phyloP scores from a whole-genome alignment of 92 coral and sea anemone genomes.

The Micromussa lordhowensis region DNA sequence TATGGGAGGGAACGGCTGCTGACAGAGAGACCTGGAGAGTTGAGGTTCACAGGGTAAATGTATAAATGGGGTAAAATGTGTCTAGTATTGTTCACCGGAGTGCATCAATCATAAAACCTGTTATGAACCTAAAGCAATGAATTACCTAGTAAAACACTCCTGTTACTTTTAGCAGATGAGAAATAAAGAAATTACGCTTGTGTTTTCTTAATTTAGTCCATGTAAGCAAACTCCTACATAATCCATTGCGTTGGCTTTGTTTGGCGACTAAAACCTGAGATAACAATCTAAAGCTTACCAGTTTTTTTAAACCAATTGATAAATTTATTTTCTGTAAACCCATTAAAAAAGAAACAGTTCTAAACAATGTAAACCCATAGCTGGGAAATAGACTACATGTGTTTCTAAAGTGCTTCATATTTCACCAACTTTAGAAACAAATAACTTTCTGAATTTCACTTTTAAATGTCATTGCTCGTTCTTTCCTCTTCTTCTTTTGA shows the following conservation, averaged over 20 bases:
- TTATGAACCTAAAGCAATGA: too few relatives aligned
- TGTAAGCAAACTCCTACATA: not conserved
- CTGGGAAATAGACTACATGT: not conserved
- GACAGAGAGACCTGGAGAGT: too few relatives aligned
- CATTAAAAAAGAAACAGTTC: not conserved
- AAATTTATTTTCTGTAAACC: not conserved
- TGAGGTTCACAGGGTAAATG: too few relatives aligned
- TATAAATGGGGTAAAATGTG: too few relatives aligned
- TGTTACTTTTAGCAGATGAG: not conserved
- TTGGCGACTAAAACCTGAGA: not conserved
- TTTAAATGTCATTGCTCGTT: not conserved
- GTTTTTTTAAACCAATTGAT: not conserved
- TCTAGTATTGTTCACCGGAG: too few relatives aligned
- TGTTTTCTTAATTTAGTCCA: too few relatives aligned
- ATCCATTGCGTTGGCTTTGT: not conserved
- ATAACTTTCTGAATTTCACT: not conserved
- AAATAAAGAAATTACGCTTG: not conserved
- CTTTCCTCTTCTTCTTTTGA: slow-evolving; percentile 18
- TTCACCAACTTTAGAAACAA: not conserved
- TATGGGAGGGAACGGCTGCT: too few relatives aligned
- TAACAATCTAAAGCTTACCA: not conserved
- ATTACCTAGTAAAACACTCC: too few relatives aligned
- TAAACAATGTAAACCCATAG: not conserved
- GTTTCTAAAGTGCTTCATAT: not conserved
- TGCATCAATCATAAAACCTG: too few relatives aligned